These are phyloP conservation scores for Cordilura impudica DNA, from an alignment of 2,888 invertebrate genomes.

Conservation along the genomic window DNA sequence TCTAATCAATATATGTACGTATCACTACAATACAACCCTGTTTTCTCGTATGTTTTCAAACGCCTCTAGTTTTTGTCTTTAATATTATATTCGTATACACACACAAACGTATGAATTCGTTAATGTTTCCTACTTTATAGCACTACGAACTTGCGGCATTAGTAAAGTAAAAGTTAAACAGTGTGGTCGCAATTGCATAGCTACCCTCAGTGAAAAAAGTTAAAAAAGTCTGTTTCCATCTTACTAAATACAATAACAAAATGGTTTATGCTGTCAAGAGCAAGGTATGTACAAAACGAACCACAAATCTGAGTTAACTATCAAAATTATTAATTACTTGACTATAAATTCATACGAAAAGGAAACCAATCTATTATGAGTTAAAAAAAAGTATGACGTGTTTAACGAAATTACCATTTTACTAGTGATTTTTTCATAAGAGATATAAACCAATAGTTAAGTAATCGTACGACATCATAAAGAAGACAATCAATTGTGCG, in stretches of 20 bases:
- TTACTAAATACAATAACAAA: slow-evolving; percentile 64
- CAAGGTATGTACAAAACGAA: slow-evolving; percentile 68
- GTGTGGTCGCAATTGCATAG: slow-evolving; percentile 62
- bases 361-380: not conserved
- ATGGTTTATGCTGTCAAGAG: slow-evolving; percentile 75
- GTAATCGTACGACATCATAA: not conserved
- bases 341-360: not conserved
- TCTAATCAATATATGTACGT: not conserved
- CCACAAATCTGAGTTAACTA: not conserved
- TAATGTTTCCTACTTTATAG: not conserved
- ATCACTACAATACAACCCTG: slow-evolving; percentile 9
- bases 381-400: slow-evolving; percentile 43
- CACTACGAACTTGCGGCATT: slow-evolving; percentile 61
- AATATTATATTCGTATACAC: not conserved
- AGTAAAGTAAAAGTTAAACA: slow-evolving; percentile 61
- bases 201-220: slow-evolving; percentile 22
- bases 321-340: not conserved
- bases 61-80: slow-evolving; percentile 6
- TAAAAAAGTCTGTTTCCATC: slow-evolving; percentile 8
- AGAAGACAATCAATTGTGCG: not conserved
- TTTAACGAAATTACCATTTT: not conserved
- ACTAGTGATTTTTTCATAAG: not conserved
- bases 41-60: not conserved
- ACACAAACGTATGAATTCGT: not conserved
- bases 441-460: not conserved